Conservation (phyloP, 92 coral and sea anemone species). For the Parazoanthus swiftii region DNA sequence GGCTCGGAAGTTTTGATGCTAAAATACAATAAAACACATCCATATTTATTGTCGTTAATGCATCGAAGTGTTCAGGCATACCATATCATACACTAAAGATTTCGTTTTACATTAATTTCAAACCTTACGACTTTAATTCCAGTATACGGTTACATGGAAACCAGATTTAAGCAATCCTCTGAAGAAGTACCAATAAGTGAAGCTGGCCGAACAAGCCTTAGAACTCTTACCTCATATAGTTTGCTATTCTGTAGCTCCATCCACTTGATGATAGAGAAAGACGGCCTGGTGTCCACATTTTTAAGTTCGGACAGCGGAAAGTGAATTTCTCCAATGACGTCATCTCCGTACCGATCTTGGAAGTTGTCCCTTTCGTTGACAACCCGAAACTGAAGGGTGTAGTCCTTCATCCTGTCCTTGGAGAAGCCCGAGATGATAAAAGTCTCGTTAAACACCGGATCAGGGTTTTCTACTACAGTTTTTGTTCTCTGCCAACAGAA, state of each 20-base stretch:
- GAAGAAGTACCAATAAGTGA: too few species aligned
- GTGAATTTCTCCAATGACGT: slow-evolving; percentile 92
- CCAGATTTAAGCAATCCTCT: too few species aligned
- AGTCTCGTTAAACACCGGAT: slow-evolving; percentile 90
- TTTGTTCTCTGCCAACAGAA: slow-evolving; percentile 97
- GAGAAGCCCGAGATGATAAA: slow-evolving; percentile 96
- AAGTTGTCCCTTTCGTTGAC: slow-evolving; percentile 78
- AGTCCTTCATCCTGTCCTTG: slow-evolving; percentile 80
- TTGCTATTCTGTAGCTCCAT: slow-evolving; percentile 56
- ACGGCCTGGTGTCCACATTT: slow-evolving; percentile 67
- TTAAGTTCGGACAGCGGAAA: slow-evolving; percentile 83
- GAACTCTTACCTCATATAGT: slow-evolving; percentile 28
- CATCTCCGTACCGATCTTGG: slow-evolving; percentile 90
- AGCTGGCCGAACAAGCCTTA: too few species aligned
- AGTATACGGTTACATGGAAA: too few species aligned
- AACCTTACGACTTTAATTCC: too few species aligned
- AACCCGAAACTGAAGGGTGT: slow-evolving; percentile 84
- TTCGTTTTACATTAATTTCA: too few species aligned
- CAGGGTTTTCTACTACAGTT: slow-evolving; percentile 64
- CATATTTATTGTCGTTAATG: too few species aligned
- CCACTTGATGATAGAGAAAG: slow-evolving; percentile 83
- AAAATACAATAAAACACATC: too few species aligned
- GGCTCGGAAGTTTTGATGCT: too few species aligned
- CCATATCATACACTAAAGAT: too few species aligned
- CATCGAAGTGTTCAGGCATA: too few species aligned